These are phyloP conservation scores for Bubo blakistoni DNA, from an alignment of 2,113 vertebrate species.

Conservation along the genomic window DNA sequence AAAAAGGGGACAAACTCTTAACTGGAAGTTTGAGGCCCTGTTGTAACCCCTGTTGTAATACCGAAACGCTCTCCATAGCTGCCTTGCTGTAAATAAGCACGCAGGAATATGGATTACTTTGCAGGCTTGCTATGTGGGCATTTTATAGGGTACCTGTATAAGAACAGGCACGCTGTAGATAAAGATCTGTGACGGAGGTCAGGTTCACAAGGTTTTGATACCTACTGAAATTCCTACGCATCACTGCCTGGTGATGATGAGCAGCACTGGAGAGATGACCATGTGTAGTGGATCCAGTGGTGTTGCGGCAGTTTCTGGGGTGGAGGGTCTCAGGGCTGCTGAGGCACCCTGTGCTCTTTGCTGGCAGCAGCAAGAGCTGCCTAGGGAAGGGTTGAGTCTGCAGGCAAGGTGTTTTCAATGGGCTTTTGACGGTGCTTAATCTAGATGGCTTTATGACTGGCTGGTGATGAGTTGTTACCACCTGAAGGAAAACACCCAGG, in stretches of 20 bases:
- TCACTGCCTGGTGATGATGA: neutral
- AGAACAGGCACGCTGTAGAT: neutral
- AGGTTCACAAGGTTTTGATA: neutral
- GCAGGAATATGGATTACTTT: neutral
- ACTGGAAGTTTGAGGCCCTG: neutral
- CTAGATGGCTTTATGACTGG: neutral
- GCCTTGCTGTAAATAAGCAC: neutral
- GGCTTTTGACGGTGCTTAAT: neutral
- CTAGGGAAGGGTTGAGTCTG: neutral
- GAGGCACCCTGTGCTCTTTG: rapidly evolving
- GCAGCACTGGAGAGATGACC: rapidly evolving
- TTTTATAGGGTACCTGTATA: neutral
- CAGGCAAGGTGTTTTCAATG: neutral
- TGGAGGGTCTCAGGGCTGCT: neutral
- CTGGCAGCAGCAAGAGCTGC: neutral
- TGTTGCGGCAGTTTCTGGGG: neutral
- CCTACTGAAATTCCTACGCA: neutral
- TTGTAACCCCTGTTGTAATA: neutral
- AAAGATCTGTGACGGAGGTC: neutral
- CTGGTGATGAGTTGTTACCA: neutral
- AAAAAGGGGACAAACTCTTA: neutral
- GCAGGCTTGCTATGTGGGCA: neutral
- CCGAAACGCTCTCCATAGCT: neutral
- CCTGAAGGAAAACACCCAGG: neutral
- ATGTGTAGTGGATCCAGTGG: rapidly evolving